These are phyloP conservation scores for Calonectris borealis DNA, from an alignment of 2,113 vertebrate species.

Conservation along the genomic window DNA sequence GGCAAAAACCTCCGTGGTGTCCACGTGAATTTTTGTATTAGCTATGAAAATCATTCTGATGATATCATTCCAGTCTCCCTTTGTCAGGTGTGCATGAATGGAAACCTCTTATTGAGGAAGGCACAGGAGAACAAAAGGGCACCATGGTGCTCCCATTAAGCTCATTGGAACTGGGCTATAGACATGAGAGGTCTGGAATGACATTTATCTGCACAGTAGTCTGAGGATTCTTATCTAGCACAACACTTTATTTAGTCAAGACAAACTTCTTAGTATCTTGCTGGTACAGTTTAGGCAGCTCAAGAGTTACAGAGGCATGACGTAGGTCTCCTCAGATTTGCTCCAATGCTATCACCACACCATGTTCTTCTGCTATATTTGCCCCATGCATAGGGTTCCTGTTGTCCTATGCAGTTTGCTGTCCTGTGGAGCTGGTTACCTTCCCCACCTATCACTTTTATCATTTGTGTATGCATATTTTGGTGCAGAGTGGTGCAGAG, in stretches of 20 bases:
- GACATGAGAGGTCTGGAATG: neutral
- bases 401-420: neutral
- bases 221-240: neutral
- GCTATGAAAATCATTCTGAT: neutral
- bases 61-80: neutral
- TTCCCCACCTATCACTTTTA: neutral
- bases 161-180: neutral
- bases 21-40: neutral
- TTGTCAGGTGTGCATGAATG: neutral
- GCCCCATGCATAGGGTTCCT: neutral
- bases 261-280: neutral
- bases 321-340: rapidly evolving
- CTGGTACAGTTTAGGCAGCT: neutral
- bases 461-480: neutral
- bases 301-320: neutral
- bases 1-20: neutral
- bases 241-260: neutral
- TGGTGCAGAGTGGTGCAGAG: neutral
- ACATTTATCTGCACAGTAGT: neutral
- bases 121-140: neutral
- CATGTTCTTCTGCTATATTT: neutral
- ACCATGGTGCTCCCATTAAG: neutral
- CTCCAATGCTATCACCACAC: neutral
- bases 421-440: neutral
- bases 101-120: neutral